These are phyloP conservation scores for Syrmaticus mikado DNA, from an alignment of 2,113 vertebrate genomes.

Conservation along the genomic window DNA sequence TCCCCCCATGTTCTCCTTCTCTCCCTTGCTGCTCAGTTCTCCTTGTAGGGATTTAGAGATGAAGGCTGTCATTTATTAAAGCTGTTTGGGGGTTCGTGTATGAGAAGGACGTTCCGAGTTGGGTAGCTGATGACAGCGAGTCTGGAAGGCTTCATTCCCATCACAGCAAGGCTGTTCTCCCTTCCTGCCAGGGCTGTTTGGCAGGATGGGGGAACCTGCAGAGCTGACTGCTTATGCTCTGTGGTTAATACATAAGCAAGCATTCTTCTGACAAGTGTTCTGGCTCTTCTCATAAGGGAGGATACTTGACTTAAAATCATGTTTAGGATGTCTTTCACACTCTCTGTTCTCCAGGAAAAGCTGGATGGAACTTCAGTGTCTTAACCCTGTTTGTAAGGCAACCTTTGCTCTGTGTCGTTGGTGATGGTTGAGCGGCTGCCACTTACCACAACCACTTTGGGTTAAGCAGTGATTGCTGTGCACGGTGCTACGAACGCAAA, in stretches of 20 bases:
- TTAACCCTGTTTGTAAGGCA: background rate
- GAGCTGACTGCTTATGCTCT: background rate
- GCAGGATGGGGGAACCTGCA: background rate
- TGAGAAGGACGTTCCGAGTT: slow-evolving; percentile 3
- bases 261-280: background rate
- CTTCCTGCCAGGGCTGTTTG: slow-evolving; percentile 14
- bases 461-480: background rate
- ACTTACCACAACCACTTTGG: background rate
- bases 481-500: background rate
- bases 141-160: slow-evolving; percentile 34
- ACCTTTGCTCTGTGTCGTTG: background rate
- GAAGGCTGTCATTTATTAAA: slow-evolving; percentile 55
- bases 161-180: slow-evolving; percentile 25
- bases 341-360: background rate
- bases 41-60: background rate
- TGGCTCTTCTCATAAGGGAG: background rate
- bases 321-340: background rate
- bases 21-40: background rate
- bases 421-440: background rate
- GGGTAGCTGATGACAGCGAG: slow-evolving; percentile 27
- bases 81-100: background rate
- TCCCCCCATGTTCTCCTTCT: background rate
- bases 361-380: background rate
- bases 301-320: background rate
- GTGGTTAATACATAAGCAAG: background rate